These are phyloP conservation scores for Mobula birostris DNA, from an alignment of 2,113 vertebrate species.

Conservation along the genomic window DNA sequence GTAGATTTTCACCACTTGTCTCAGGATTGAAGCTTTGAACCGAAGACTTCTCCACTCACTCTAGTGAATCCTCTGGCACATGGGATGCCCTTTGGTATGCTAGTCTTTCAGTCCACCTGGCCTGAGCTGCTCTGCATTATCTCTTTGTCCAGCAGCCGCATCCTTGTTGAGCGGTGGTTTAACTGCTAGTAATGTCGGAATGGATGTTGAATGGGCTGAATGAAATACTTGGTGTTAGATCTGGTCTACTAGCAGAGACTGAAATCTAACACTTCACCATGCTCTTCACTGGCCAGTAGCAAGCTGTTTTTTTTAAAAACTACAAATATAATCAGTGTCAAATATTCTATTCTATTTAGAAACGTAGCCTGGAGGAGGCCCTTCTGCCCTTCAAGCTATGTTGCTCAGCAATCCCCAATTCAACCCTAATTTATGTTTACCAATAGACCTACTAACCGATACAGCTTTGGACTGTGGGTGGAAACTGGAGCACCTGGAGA, in stretches of 20 bases:
- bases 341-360: not conserved
- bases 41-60: not conserved
- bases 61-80: not conserved
- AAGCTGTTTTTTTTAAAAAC: not conserved
- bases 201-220: not conserved
- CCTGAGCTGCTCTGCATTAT: not conserved
- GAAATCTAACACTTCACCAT: not conserved
- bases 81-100: not conserved
- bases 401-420: too few species aligned
- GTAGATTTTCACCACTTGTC: not conserved
- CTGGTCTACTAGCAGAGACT: not conserved
- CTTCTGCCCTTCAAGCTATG: too few species aligned
- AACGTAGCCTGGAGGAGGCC: too few species aligned
- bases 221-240: not conserved
- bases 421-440: too few species aligned
- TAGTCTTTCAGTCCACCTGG: not conserved
- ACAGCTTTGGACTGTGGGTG: too few species aligned
- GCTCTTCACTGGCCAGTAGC: not conserved
- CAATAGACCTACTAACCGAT: too few species aligned
- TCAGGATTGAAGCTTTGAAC: not conserved
- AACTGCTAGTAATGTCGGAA: not conserved
- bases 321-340: not conserved
- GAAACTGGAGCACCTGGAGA: too few species aligned
- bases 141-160: not conserved
- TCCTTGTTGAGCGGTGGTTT: not conserved